Evolutionary conservation across 2,888 invertebrate genomes (phyloP).

Genomic region (Theristus sp.): DNA sequence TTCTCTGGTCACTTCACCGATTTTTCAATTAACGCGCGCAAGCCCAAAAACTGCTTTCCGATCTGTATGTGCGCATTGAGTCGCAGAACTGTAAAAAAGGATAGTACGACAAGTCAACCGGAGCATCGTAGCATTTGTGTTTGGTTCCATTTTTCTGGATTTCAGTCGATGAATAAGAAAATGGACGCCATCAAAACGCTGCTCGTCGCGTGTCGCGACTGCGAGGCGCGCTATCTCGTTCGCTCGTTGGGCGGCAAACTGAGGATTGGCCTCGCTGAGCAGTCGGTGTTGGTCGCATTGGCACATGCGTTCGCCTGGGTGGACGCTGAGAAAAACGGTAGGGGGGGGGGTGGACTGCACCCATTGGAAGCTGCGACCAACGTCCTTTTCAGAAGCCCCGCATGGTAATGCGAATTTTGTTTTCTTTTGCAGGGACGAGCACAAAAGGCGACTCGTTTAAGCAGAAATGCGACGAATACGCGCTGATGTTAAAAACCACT

Average conservation of each 20-base stretch:
- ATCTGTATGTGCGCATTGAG: too few relatives aligned
- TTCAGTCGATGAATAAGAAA: constrained; percentile 47
- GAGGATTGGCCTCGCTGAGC: constrained; percentile 86
- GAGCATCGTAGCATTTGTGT: too few relatives aligned
- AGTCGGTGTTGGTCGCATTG: constrained; percentile 73
- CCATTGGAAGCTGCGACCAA: not conserved
- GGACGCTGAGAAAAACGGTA: not conserved
- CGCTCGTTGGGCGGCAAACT: constrained; percentile 79
- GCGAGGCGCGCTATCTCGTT: constrained; percentile 72
- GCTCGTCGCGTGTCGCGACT: constrained; percentile 70
- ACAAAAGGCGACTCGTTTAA: constrained; percentile 47
- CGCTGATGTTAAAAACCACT: constrained; percentile 65
- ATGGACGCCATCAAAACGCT: constrained; percentile 71
- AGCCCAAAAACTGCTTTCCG: too few relatives aligned
- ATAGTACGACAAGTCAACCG: too few relatives aligned
- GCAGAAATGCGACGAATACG: constrained; percentile 49
- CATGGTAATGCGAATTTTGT: not conserved
- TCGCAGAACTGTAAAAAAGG: too few relatives aligned
- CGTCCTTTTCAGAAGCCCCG: too few relatives aligned
- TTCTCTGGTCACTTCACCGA: too few relatives aligned
- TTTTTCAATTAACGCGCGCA: too few relatives aligned
- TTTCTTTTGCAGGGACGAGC: not conserved
- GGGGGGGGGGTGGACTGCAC: not conserved
- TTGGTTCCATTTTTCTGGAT: too few relatives aligned
- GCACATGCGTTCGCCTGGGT: constrained; percentile 48